phyloP scores from a whole-genome alignment of 1,140 invertebrate genomes.

The Drosophila punjabiensis region DNA sequence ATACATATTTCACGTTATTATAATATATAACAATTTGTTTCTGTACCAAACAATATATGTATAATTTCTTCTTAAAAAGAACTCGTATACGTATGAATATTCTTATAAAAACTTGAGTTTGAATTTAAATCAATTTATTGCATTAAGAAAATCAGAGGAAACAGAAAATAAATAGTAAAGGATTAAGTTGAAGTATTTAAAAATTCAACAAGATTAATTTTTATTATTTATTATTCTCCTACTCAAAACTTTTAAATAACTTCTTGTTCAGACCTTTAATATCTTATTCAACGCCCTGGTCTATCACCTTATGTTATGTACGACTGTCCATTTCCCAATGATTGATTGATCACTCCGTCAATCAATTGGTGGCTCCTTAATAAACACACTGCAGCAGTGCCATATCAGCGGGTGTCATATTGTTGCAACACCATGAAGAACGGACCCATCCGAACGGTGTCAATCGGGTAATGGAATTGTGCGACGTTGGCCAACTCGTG shows the following conservation, averaged over 20 bases:
- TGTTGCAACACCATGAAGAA: constrained; percentile 17
- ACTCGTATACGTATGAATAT: too few species aligned
- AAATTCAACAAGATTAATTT: too few species aligned
- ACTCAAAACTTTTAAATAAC: neutral
- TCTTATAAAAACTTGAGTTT: neutral
- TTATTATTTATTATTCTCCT: too few species aligned
- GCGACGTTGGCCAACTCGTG: constrained; percentile 54
- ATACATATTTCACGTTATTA: too few species aligned
- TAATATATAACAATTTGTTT: too few species aligned
- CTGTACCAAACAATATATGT: too few species aligned
- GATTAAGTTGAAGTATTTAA: too few species aligned
- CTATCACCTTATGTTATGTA: constrained; percentile 23
- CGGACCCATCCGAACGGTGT: constrained; percentile 21
- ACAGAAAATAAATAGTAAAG: neutral
- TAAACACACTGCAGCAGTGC: constrained; percentile 21
- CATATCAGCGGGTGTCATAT: constrained; percentile 36
- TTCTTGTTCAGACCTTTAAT: neutral
- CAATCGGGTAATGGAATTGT: constrained; percentile 41
- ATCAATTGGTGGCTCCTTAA: constrained; percentile 3
- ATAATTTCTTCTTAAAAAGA: too few species aligned
- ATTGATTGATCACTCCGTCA: constrained; percentile 38
- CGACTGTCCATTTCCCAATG: constrained; percentile 4
- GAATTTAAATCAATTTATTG: neutral
- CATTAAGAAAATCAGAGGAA: neutral
- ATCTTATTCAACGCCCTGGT: constrained; percentile 3